phyloP scores from a whole-genome alignment of 2,113 vertebrate genomes.

The Martes martes region DNA sequence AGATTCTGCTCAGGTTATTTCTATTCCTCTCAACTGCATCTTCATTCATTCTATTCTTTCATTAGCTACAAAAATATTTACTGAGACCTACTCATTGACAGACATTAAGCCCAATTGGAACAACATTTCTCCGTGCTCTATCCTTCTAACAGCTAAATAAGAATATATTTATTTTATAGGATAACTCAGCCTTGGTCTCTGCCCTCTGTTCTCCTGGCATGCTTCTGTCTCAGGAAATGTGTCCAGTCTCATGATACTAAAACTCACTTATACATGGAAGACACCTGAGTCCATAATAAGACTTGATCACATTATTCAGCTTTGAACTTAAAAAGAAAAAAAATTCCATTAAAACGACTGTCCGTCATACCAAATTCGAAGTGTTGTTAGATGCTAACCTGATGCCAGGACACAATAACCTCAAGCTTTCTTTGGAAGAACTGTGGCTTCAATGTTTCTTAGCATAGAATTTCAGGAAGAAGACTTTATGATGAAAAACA shows the following conservation, averaged over 20 bases:
- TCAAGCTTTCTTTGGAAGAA: background rate
- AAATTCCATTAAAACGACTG: background rate
- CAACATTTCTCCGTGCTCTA: background rate
- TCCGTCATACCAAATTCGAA: background rate
- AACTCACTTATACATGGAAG: background rate
- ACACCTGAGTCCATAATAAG: background rate
- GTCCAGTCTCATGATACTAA: background rate
- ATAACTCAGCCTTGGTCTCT: background rate
- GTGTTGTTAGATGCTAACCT: background rate
- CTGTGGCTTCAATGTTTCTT: background rate
- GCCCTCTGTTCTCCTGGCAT: background rate
- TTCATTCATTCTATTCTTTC: background rate
- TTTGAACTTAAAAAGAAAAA: background rate
- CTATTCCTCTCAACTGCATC: background rate
- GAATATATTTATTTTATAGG: background rate
- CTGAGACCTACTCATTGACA: background rate
- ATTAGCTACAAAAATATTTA: background rate
- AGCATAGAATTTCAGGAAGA: background rate
- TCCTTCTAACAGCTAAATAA: background rate
- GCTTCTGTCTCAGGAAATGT: background rate
- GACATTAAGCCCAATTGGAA: background rate
- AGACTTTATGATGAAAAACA: background rate
- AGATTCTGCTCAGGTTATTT: background rate
- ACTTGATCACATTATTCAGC: background rate
- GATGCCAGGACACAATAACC: background rate